Percentiles rank a stretch among this genome's conserved stretches.
These are phyloP conservation scores for Coilia nasus DNA, from an alignment of 2,797 vertebrate genomes.

Conservation along the genomic window DNA sequence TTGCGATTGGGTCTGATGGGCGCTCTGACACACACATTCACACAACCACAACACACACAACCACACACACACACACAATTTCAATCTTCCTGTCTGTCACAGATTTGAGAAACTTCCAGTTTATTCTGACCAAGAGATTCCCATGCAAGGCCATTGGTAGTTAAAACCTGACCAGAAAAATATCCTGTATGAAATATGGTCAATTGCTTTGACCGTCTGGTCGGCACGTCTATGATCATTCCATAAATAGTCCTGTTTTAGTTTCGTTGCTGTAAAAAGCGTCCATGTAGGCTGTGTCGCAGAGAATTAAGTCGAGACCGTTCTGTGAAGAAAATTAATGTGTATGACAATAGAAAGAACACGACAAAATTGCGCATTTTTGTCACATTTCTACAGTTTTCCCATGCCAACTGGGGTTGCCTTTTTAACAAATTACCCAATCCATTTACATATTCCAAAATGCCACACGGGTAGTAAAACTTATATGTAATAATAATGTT, in stretches of 20 bases:
- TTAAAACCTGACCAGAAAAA: not conserved
- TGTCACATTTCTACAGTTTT: not conserved
- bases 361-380: not conserved
- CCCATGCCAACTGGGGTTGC: not conserved
- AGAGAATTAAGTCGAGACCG: not conserved
- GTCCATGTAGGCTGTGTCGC: not conserved
- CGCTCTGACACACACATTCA: not conserved
- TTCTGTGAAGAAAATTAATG: not conserved
- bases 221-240: not conserved
- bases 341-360: not conserved
- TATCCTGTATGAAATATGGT: not conserved
- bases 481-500: conserved; percentile 5
- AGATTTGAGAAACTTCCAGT: not conserved
- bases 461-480: not conserved
- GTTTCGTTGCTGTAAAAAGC: not conserved
- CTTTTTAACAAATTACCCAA: not conserved
- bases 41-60: not conserved
- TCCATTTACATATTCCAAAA: not conserved
- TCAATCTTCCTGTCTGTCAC: not conserved
- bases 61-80: not conserved
- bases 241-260: not conserved
- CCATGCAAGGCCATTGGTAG: not conserved
- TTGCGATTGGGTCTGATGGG: not conserved
- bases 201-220: not conserved
- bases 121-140: not conserved